Conservation (phyloP, 2,888 invertebrate species). For the Spodoptera exigua region DNA sequence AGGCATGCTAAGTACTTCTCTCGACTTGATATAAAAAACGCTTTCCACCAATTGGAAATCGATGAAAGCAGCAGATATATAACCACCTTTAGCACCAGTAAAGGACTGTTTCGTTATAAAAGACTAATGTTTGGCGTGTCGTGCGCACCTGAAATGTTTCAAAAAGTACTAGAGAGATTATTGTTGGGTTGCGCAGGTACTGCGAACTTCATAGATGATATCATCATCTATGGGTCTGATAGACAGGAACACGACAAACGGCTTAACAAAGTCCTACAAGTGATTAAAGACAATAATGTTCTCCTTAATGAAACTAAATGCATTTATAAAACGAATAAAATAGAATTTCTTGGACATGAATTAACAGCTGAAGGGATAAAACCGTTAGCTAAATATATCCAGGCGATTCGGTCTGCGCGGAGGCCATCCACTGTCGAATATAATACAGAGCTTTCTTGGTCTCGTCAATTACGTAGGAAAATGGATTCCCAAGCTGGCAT, state of each 20-base stretch:
- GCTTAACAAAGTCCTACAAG: slow-evolving; percentile 2
- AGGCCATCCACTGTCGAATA: neutral
- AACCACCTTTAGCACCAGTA: slow-evolving; percentile 7
- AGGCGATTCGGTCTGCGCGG: neutral
- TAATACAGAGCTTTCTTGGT: slow-evolving; percentile 12
- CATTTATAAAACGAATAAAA: neutral
- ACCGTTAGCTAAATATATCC: neutral
- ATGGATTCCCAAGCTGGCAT: too few species aligned
- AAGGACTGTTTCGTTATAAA: slow-evolving; percentile 13
- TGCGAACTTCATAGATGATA: slow-evolving; percentile 15
- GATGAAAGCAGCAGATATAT: neutral
- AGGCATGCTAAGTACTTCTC: slow-evolving; percentile 1
- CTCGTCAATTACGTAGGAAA: too few species aligned
- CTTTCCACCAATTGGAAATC: slow-evolving; percentile 11
- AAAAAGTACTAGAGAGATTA: too few species aligned
- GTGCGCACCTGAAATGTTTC: too few species aligned
- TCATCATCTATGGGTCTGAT: slow-evolving; percentile 3
- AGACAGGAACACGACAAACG: slow-evolving; percentile 8
- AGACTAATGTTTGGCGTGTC: slow-evolving; percentile 4
- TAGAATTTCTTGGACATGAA: slow-evolving; percentile 3
- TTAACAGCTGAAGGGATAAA: slow-evolving; percentile 1
- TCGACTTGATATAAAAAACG: slow-evolving; percentile 3
- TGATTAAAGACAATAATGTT: slow-evolving; percentile 10
- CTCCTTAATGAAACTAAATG: slow-evolving; percentile 1
- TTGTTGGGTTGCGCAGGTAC: too few species aligned